phyloP scores from a whole-genome alignment of 2,113 vertebrate genomes.

The Phrynosoma platyrhinos region DNA sequence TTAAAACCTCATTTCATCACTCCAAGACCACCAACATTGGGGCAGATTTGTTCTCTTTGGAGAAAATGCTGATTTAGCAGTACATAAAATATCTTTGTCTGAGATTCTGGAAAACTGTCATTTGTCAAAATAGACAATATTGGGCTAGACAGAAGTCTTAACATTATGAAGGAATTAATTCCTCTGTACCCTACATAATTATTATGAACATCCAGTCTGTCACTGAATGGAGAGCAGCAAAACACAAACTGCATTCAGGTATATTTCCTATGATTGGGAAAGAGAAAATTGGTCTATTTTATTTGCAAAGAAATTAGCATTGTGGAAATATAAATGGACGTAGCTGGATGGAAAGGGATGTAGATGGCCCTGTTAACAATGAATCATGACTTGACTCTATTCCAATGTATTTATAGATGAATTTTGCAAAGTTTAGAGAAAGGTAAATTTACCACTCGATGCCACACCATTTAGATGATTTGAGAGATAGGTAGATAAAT shows the following conservation, averaged over 20 bases:
- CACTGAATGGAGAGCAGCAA: neutral
- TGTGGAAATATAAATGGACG: constrained; percentile 28
- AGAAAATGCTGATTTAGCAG: neutral
- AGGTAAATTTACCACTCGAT: constrained; percentile 45
- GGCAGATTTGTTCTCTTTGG: neutral
- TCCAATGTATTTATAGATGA: constrained; percentile 40
- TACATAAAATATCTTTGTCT: neutral
- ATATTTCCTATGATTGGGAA: neutral
- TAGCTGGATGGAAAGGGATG: neutral
- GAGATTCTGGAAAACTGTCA: neutral
- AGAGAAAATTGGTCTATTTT: constrained; percentile 26
- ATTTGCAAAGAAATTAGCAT: constrained; percentile 38
- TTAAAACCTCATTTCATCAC: neutral
- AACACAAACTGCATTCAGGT: constrained; percentile 10
- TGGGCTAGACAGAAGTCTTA: neutral
- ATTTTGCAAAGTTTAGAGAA: constrained; percentile 52
- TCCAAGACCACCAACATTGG: neutral
- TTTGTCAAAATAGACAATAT: neutral
- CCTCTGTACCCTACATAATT: neutral
- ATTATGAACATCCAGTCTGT: neutral
- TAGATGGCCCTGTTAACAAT: constrained; percentile 10
- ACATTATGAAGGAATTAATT: neutral
- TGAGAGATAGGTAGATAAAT: constrained; percentile 71
- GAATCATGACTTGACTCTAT: constrained; percentile 42
- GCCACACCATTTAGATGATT: constrained; percentile 65